phyloP scores from a whole-genome alignment of 2,888 invertebrate species.

The Tinea semifulvella region DNA sequence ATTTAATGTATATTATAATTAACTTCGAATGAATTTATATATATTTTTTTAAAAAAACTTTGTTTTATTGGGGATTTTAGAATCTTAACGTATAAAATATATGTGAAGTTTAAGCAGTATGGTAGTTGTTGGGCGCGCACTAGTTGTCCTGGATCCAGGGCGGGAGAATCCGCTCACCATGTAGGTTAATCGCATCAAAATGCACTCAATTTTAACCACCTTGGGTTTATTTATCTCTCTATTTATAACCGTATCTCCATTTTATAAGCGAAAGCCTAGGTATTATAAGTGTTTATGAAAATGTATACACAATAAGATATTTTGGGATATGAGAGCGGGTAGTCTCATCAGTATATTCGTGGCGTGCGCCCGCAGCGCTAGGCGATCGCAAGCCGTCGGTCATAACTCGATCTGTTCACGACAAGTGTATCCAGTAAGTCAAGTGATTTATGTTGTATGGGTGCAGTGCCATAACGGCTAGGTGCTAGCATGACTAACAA shows the following conservation, averaged over 20 bases:
- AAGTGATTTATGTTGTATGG: conserved; percentile 44
- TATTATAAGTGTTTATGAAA: conserved; percentile 49
- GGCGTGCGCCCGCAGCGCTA: conserved; percentile 33
- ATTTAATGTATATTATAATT: too few relatives aligned
- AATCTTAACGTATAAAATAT: too few relatives aligned
- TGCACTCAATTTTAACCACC: conserved; percentile 22
- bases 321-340: conserved; percentile 43
- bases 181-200: conserved; percentile 29
- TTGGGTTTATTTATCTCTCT: conserved; percentile 18
- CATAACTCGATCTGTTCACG: conserved; percentile 5
- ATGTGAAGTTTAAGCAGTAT: not conserved
- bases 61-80: too few relatives aligned
- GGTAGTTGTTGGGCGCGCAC: conserved; percentile 18
- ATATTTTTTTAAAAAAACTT: too few relatives aligned
- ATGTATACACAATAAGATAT: conserved; percentile 57
- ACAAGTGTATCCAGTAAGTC: conserved; percentile 3
- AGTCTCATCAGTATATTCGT: conserved; percentile 36
- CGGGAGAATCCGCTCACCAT: conserved; percentile 20
- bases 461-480: conserved; percentile 23
- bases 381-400: conserved; percentile 9
- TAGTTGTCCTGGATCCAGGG: conserved; percentile 23
- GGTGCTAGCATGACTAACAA: conserved; percentile 19
- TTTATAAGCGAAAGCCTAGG: conserved; percentile 50
- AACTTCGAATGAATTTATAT: too few relatives aligned
- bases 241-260: conserved; percentile 41